phyloP scores from a whole-genome alignment of 2,888 invertebrate genomes.

The Polietes domitor region DNA sequence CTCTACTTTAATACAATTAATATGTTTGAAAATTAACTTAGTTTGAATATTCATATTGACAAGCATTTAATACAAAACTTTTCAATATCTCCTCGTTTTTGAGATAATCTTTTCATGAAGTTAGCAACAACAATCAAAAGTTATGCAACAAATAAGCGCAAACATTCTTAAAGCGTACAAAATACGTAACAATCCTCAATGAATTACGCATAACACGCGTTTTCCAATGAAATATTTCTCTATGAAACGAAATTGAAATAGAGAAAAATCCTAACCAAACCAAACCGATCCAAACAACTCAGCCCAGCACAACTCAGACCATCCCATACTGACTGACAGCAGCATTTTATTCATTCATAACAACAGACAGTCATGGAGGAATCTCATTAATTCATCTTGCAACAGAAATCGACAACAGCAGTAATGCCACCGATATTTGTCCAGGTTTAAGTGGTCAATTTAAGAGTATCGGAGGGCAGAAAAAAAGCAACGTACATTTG shows the following conservation, averaged over 20 bases:
- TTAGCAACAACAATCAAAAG: background rate
- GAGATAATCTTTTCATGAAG: too few species aligned
- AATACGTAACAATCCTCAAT: constrained; percentile 56
- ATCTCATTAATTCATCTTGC: constrained; percentile 59
- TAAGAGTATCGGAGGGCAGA: constrained; percentile 23
- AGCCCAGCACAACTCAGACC: background rate
- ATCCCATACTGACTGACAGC: background rate
- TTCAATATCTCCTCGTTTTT: too few species aligned
- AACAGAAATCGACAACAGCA: constrained; percentile 21
- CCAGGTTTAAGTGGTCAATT: constrained; percentile 62
- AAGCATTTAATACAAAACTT: too few species aligned
- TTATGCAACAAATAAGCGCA: constrained; percentile 61
- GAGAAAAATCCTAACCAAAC: constrained; percentile 8
- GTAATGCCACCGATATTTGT: constrained; percentile 56
- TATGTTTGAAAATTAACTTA: too few species aligned
- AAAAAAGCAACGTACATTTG: constrained; percentile 9
- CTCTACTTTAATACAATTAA: too few species aligned
- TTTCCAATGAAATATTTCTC: constrained; percentile 59
- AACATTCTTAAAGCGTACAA: constrained; percentile 54
- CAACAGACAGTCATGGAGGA: constrained; percentile 50
- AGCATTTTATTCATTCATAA: constrained; percentile 62
- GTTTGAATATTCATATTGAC: too few species aligned
- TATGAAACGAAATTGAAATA: constrained; percentile 25
- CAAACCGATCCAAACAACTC: background rate
- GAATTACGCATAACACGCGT: constrained; percentile 65